Base-by-base conservation (phyloP, 2,888 invertebrate species). In the Embidobia sp. region DNA sequence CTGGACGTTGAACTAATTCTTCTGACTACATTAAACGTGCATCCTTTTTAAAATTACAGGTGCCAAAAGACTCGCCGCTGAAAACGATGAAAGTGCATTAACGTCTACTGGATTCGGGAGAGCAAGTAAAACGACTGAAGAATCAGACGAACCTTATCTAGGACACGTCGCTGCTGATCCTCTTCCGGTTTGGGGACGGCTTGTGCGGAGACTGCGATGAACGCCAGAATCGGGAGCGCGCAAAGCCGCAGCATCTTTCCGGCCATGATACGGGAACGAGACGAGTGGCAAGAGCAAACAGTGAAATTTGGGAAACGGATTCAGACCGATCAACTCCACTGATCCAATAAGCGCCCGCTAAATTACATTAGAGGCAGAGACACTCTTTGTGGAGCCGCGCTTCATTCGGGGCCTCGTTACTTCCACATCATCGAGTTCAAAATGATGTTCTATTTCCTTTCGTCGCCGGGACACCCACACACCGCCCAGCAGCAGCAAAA, bases 121-220 rank as follows among this genome's bases (percentile, higher is more conserved):
- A n/a, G 22, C 22, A 13, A 74, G 16, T 22, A 27, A 19, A 35
- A 22, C 13, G 13, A 16, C 2, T 29, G 22, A 29, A 8, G 29
- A 4, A 29, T 29, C 1, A 16, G 2, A 27, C 27, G 8, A 57
- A 88, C 89, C 87, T 86, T 86, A 42, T 94, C 93, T 83, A 93
- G 90, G 11, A 94, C 90, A 70, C 93, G 90, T 76, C 93, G 93
- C 40, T 83, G 83, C 37, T 90, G 91, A 8, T 92, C 92, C 70
- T 94, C 94, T 44, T 95, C 95, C 8, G 93, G 93, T 86, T 94
- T 95, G 0, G 96, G 95, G 46, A 95, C 93, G 7, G 93, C 93
- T 46, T 89, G 87, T 18, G 90, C 90, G 51, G 86, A 78, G 33
- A 82, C 84, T 5, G 42, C 69, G 13, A 69, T 44, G 31, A 69